phyloP scores from a whole-genome alignment of 2,113 vertebrate species.

The Siphamia tubifer region DNA sequence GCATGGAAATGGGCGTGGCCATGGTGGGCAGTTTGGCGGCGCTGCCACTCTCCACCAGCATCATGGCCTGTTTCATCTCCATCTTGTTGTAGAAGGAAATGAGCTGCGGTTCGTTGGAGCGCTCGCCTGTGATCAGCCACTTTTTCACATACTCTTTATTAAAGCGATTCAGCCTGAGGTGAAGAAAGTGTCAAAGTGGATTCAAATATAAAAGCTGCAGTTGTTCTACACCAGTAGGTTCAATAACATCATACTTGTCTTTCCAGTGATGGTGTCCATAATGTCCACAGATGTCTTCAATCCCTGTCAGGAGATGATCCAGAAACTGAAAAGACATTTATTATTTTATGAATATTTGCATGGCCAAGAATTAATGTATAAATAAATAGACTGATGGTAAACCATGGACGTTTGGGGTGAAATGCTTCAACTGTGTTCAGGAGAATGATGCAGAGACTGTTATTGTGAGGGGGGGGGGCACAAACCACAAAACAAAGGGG shows the following conservation, averaged over 20 bases:
- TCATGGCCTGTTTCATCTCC: conserved; percentile 95
- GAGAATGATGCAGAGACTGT: too few relatives aligned
- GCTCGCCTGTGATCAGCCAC: conserved; percentile 90
- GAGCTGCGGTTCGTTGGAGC: conserved; percentile 92
- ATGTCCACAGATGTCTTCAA: conserved; percentile 94
- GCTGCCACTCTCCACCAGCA: conserved; percentile 89
- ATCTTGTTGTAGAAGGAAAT: conserved; percentile 98
- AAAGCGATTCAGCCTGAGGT: conserved; percentile 88
- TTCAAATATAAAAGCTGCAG: not conserved
- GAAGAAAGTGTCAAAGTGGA: not conserved
- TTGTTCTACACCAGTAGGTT: too few relatives aligned
- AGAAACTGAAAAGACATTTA: conserved; percentile 86
- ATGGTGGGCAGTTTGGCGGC: conserved; percentile 83
- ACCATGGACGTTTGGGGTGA: too few relatives aligned
- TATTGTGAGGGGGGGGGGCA: too few relatives aligned
- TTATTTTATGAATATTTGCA: too few relatives aligned
- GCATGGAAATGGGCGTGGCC: conserved; percentile 82
- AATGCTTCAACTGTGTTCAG: too few relatives aligned
- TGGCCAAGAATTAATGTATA: too few relatives aligned
- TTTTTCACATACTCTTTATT: conserved; percentile 93
- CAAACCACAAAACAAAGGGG: too few relatives aligned
- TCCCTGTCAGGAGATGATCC: conserved; percentile 94
- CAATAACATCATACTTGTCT: conserved; percentile 86
- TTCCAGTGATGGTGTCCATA: conserved; percentile 98
- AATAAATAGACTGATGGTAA: too few relatives aligned